Base-by-base conservation (phyloP, 2,888 invertebrate genomes). In the Incurvaria masculella region DNA sequence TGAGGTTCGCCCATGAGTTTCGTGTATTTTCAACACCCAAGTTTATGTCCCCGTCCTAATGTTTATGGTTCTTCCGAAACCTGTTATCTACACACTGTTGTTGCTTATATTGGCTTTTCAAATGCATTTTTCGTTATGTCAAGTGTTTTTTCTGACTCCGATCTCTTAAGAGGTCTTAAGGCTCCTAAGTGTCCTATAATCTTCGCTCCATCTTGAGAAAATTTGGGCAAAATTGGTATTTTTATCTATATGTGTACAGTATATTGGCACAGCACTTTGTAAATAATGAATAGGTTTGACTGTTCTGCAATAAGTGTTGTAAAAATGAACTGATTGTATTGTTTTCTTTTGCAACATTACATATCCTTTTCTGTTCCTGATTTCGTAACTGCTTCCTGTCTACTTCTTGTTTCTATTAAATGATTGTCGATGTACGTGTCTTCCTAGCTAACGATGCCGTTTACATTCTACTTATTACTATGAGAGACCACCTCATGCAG, bases 241-340 rank as follows among this genome's bases (percentile, higher is more conserved):
- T 18, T 8, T 20, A 44, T 38, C 26, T 44, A 33, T 33, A 19
- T 19, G 26, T 44, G 21, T 33, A 19, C 26, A 14, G 17, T 33
- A 33, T 38, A 44, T 45, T 66, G 68, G 63, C 69, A 72, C 69
- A 71, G 72, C 68, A 72, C 69, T 68, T 62, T 68, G 65, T 71
- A 21, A 17, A 16, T n/a, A 38, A 40, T 45, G 45, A 20, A 6
- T 26, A 45, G n/a, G n/a, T n/a, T n/a, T 26, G 18, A 17, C 14
- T 18, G 40, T 38, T 18, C 45, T 38, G 21, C 45, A 45, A 67
- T 74, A 68, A 72, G 61, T 78, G 78, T 78, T 71, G 76, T 76
- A 69, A 60, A 71, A 68, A 14, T 33, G 33, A 3, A 14, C 33
- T 33, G 33, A n/a, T n/a, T 33, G 33, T 33, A 14, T 23, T 33